phyloP scores from a whole-genome alignment of 2,113 vertebrate genomes.

The Phasianus colchicus region DNA sequence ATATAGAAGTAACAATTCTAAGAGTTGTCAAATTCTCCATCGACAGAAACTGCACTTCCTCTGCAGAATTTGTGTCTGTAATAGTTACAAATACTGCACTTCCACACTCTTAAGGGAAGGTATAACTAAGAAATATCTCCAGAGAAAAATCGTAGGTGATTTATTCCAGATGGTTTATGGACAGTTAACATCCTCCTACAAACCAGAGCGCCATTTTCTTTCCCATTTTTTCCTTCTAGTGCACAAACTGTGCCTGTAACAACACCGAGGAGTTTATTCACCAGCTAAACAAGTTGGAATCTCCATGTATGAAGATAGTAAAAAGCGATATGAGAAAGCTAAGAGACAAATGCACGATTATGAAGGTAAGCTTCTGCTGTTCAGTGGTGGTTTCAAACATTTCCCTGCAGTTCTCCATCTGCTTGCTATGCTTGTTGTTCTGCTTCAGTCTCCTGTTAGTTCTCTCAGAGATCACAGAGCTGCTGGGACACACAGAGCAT shows the following conservation, averaged over 20 bases:
- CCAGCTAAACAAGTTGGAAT: accelerated
- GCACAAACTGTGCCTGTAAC: accelerated
- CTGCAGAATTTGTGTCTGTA: background rate
- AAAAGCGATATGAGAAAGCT: accelerated
- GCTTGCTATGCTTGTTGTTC: background rate
- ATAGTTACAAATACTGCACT: background rate
- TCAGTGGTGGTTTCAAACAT: background rate
- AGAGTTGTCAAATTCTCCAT: background rate
- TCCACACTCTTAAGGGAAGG: background rate
- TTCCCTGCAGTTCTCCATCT: background rate
- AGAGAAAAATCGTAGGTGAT: background rate
- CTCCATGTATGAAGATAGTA: background rate
- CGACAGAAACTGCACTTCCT: background rate
- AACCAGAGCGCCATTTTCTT: background rate
- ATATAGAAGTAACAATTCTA: background rate
- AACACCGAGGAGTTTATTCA: background rate
- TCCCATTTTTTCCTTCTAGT: background rate
- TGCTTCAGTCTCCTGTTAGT: background rate
- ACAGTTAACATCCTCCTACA: background rate
- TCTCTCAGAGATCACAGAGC: accelerated
- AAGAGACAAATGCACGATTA: accelerated
- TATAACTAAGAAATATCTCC: background rate
- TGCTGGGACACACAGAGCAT: background rate
- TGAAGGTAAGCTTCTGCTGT: background rate
- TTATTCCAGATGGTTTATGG: background rate